phyloP scores from a whole-genome alignment of 2,113 vertebrate species.

The Balaeniceps rex region DNA sequence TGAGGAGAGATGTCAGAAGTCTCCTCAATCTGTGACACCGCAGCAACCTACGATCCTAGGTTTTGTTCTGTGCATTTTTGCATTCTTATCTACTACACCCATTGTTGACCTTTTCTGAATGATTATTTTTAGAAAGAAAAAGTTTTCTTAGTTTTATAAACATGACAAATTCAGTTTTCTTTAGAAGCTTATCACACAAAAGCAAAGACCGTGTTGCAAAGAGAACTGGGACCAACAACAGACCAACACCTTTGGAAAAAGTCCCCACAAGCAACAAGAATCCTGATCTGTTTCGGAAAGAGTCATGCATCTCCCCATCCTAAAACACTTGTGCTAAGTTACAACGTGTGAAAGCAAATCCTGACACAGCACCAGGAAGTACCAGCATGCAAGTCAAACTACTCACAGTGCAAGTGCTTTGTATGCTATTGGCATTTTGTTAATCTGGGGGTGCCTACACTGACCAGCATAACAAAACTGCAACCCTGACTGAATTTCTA shows the following conservation, averaged over 20 bases:
- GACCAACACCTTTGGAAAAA: background rate
- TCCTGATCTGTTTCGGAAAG: background rate
- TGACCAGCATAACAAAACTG: background rate
- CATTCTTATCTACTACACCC: background rate
- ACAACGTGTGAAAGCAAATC: background rate
- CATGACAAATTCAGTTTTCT: no score
- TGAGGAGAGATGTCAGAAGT: background rate
- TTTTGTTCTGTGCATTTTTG: background rate
- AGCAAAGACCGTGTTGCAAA: background rate
- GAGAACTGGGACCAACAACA: background rate
- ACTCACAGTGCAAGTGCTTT: background rate
- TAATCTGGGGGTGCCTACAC: background rate
- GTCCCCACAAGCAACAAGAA: background rate
- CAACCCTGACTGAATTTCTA: background rate
- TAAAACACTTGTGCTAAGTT: background rate
- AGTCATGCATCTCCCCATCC: background rate
- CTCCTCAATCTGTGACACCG: background rate
- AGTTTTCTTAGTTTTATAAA: no score
- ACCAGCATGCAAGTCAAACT: background rate
- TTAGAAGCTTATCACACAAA: background rate
- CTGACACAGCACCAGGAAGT: background rate
- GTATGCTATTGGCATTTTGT: background rate
- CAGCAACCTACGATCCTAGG: background rate
- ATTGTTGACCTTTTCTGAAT: background rate
- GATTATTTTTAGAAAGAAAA: background rate